Base-by-base conservation (phyloP, 23 tunicate genomes). In the Phallusia fumigata region DNA sequence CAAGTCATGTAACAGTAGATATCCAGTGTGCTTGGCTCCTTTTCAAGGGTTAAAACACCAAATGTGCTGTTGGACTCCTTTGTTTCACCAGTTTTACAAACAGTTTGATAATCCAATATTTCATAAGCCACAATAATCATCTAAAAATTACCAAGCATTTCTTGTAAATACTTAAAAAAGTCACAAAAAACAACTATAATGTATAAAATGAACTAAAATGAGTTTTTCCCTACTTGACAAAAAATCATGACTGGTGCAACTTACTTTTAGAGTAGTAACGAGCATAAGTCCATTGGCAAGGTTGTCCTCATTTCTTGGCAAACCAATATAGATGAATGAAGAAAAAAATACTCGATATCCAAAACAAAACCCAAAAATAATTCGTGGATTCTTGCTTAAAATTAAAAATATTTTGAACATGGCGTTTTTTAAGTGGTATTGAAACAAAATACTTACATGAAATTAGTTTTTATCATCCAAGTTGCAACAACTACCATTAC, bases 1-100 rank as follows among this genome's bases (percentile, higher is more conserved):
- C 79, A 83, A n/a, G 86, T 83, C 86, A 83, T 83, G 44, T 40
- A 83, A 24, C 86, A 83, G 19, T 65, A 47, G 19, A 83, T 83
- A 30, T 83, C 86, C 8, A 52, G 75, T 33, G 65, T 77, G 31
- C 86, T 73, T 45, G 86, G 86, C 45, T 83, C 86, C 31, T 73
- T 32, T n/a, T 40, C 79, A 22, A 83, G 49, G 32, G 24, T 83
- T 18, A 83, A 18, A 65, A 77, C 69, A 58, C 69, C 69, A 58
- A 58, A 13, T 58, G 69, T 58, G 2, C 28, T 58, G 69, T 58
- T 6, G 28, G 26, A 21, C 28, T 58, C 69, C 69, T 22, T 21
- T 6, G 26, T 24, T 58, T 58, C 69, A 21, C 28, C 28, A 24
- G 8, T 58, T 58, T 5, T 24, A 58, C 3, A 24, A 6, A 21